phyloP scores from a whole-genome alignment of 2,113 vertebrate genomes.

The Sinocyclocheilus anophthalmus region DNA sequence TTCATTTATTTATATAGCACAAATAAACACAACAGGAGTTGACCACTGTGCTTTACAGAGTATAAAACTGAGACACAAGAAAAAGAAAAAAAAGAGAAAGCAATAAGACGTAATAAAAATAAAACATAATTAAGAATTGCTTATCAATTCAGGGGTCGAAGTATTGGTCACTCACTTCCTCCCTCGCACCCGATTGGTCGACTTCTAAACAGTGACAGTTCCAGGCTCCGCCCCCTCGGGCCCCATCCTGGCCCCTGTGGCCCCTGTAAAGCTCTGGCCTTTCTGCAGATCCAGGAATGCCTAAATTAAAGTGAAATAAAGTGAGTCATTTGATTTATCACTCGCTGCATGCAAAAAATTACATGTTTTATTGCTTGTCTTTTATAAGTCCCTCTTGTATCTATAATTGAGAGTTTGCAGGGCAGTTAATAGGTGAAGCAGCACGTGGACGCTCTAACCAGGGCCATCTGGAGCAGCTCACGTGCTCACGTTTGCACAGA shows the following conservation, averaged over 20 bases:
- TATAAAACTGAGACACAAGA: too few species aligned
- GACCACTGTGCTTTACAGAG: too few species aligned
- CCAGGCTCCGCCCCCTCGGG: background rate
- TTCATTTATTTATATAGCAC: too few species aligned
- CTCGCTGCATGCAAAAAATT: constrained; percentile 32
- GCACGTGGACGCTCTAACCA: constrained; percentile 41
- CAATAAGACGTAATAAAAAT: too few species aligned
- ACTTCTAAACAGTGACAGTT: background rate
- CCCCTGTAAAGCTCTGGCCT: constrained; percentile 26
- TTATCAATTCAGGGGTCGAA: background rate
- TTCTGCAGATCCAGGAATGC: constrained; percentile 29
- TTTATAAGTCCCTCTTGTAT: constrained; percentile 55
- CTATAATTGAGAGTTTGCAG: constrained; percentile 49
- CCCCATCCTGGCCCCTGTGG: constrained; percentile 13
- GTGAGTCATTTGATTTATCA: constrained; percentile 47
- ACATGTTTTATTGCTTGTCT: constrained; percentile 53
- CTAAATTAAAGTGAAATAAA: constrained; percentile 54
- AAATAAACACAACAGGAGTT: too few species aligned
- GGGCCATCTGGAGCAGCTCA: constrained; percentile 41
- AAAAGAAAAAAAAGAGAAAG: too few species aligned
- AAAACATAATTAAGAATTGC: too few species aligned
- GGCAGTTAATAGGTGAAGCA: constrained; percentile 53
- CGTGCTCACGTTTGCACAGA: constrained; percentile 19
- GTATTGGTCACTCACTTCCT: too few species aligned
- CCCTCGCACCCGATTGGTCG: background rate